Base-by-base conservation (phyloP, 2,797 vertebrate species). In the Limnodromus scolopaceus region DNA sequence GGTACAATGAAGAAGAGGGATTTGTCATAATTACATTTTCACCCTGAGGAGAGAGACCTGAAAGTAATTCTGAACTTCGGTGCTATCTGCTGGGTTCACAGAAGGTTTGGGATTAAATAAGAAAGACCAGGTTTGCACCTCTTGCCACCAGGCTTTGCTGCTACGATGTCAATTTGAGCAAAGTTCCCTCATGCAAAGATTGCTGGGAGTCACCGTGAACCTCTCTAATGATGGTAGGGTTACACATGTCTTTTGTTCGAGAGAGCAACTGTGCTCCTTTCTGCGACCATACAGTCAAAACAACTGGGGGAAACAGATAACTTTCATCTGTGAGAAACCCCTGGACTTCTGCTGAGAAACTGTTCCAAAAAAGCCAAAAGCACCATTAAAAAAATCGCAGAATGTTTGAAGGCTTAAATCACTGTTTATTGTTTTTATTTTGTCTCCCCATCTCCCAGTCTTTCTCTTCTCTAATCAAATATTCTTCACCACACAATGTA, bases 341-440 rank as follows among this genome's bases (percentile, higher is more conserved):
- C 39, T 77, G n/a, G 55, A 55, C 28, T 76, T 84, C 58, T 69
- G 70, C 41, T 82, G 78, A 93, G 34, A 88, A 89, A 82, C 65
- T 68, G 22, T 49, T 92, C 25, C 30, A 23, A 79, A 82, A 81
- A 76, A 45, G 3, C 34, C 75, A 49, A 51, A 90, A 79, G 55
- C n/a, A 45, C n/a, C 55, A 39, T 30, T 9, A 64, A 51, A 92
- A 78, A 66, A 83, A 82, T 6, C 4, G 7, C 34, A 71, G 36
- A 76, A 76, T 58, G 24, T 82, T 85, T 95, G 69, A 84, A 64
- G 11, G 53, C 36, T 96, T 77, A 92, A 87, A 30, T 94, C 74
- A 66, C 25, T 27, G 10, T 74, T 97, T 66, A 70, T 17, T 92
- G 76, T 20, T 88, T 88, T 77, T 83, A 94, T 91, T 97, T 97